These are phyloP conservation scores for Ammospiza caudacuta DNA, from an alignment of 2,113 vertebrate species.

Conservation along the genomic window DNA sequence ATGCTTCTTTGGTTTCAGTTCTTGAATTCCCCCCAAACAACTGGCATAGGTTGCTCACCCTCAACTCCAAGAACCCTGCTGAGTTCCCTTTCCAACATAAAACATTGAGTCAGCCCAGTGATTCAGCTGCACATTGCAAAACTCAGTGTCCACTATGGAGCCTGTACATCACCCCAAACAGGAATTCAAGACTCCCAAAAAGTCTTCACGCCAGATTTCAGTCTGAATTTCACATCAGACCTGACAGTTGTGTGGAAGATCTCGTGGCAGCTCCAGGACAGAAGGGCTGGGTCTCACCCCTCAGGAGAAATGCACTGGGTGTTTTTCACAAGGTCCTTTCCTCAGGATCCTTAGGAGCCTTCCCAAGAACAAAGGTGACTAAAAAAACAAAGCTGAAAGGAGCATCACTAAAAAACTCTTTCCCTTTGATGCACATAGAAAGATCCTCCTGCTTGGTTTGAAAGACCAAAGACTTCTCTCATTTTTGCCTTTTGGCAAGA, in stretches of 20 bases:
- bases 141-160: fast-evolving
- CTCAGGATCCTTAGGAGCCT: not conserved
- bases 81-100: not conserved
- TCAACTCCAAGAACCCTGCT: not conserved
- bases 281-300: not conserved
- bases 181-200: not conserved
- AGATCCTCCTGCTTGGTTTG: not conserved
- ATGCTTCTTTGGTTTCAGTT: not conserved
- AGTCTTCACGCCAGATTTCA: not conserved
- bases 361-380: not conserved
- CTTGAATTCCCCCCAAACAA: not conserved
- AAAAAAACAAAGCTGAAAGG: not conserved
- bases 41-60: not conserved
- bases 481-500: not conserved
- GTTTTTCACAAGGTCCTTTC: not conserved
- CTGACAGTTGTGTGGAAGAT: not conserved
- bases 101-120: not conserved
- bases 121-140: not conserved
- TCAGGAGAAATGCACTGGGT: not conserved
- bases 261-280: fast-evolving
- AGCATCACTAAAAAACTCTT: not conserved
- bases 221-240: not conserved
- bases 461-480: not conserved
- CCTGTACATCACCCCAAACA: not conserved
- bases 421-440: not conserved